A percentile compares a stretch with the other conserved stretches of the same genome.
These are phyloP conservation scores for Cistogaster globosa DNA, from an alignment of 2,888 invertebrate genomes.

Conservation along the genomic window DNA sequence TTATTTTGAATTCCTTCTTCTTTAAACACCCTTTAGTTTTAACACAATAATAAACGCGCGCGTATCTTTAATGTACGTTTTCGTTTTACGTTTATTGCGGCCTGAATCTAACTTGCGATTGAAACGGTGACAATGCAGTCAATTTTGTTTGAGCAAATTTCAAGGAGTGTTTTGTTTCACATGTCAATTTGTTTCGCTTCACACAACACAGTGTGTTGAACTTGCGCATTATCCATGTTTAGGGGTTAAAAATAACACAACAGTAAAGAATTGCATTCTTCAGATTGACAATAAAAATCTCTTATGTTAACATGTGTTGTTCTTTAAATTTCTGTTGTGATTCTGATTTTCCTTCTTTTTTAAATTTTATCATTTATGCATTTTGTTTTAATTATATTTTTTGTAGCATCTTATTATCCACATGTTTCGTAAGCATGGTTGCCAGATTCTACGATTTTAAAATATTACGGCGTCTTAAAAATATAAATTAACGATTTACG, in stretches of 20 bases:
- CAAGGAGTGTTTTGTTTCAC: conserved; percentile 70
- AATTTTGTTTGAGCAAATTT: conserved; percentile 57
- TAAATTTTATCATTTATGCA: conserved; percentile 22
- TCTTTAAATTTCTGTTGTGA: background rate
- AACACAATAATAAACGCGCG: conserved; percentile 63
- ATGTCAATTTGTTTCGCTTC: conserved; percentile 56
- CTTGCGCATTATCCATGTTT: conserved; percentile 60
- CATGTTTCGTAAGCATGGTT: conserved; percentile 16
- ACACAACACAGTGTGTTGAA: conserved; percentile 59
- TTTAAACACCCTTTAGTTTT: conserved; percentile 61
- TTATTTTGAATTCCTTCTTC: conserved; percentile 32
- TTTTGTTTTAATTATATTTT: conserved; percentile 25
- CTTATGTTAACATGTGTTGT: conserved; percentile 37
- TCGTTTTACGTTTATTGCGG: conserved; percentile 70
- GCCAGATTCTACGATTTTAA: too few relatives aligned
- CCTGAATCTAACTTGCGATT: conserved; percentile 72
- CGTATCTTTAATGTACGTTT: conserved; percentile 54
- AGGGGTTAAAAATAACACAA: conserved; percentile 41
- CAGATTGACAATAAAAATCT: conserved; percentile 15
- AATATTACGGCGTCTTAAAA: too few relatives aligned
- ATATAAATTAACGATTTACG: too few relatives aligned
- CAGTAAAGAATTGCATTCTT: background rate
- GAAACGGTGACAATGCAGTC: conserved; percentile 63
- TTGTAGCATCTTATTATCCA: conserved; percentile 37
- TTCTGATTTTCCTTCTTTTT: background rate